Evolutionary conservation across 2,888 invertebrate species (phyloP).

Genomic region (Eudemis profundana): DNA sequence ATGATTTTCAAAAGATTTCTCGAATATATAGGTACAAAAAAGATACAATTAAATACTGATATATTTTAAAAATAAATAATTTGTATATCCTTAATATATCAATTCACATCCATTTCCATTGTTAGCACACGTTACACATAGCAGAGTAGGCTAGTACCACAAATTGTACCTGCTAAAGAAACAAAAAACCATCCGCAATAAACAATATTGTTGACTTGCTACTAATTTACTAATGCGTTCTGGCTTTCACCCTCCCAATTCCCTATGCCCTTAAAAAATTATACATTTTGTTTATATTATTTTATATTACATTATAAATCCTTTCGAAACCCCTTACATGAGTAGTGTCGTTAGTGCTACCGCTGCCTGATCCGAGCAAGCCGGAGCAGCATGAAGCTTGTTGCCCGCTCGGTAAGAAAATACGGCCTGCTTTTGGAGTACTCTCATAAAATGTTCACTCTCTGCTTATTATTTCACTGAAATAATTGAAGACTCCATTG

Average conservation of each 20-base stretch:
- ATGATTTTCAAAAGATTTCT: not conserved
- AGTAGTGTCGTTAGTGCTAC: constrained; percentile 90
- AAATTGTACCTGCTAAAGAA: constrained; percentile 66
- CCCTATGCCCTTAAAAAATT: constrained; percentile 65
- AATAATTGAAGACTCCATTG: constrained; percentile 62
- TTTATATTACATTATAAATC: constrained; percentile 74
- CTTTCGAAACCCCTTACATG: constrained; percentile 71
- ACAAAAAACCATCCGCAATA: constrained; percentile 64
- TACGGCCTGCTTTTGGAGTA: constrained; percentile 53
- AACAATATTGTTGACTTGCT: constrained; percentile 69
- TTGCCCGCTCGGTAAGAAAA: constrained; percentile 93
- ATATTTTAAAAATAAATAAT: too few species aligned
- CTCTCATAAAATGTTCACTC: constrained; percentile 46
- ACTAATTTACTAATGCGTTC: constrained; percentile 85
- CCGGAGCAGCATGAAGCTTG: constrained; percentile 96
- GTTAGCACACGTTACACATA: constrained; percentile 50
- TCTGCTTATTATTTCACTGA: constrained; percentile 47
- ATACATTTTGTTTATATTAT: constrained; percentile 64
- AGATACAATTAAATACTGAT: not conserved
- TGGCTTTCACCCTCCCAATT: constrained; percentile 79
- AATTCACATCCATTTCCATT: constrained; percentile 32
- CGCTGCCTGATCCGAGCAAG: constrained; percentile 93
- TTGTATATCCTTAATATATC: not conserved
- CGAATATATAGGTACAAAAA: too few species aligned
- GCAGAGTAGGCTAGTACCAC: constrained; percentile 57